phyloP scores from a whole-genome alignment of 1,140 invertebrate species.

The Agrilus planipennis region DNA sequence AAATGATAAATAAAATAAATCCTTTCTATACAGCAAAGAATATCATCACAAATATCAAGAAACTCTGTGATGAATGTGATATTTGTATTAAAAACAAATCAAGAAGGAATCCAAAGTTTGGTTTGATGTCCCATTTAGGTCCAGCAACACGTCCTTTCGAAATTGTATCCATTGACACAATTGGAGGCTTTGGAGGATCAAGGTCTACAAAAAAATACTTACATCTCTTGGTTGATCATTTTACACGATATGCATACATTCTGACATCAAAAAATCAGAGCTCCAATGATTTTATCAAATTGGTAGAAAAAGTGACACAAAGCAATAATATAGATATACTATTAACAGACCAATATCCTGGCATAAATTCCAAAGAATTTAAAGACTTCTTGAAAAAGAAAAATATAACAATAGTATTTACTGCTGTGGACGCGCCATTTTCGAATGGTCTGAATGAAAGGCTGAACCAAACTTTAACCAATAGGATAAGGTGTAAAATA shows the following conservation, averaged over 20 bases:
- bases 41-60: constrained; percentile 15
- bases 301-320: constrained; percentile 22
- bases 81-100: too few species aligned
- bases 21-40: constrained; percentile 19
- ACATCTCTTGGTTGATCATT: constrained; percentile 24
- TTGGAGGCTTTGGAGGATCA: constrained; percentile 25
- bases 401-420: constrained; percentile 24
- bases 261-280: constrained; percentile 27
- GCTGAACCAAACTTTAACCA: constrained; percentile 28
- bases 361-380: constrained; percentile 29
- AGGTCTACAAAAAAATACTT: constrained; percentile 28
- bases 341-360: too few species aligned
- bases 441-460: constrained; percentile 29
- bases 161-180: constrained; percentile 32
- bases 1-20: constrained; percentile 16
- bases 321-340: constrained; percentile 20
- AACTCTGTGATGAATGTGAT: constrained; percentile 19
- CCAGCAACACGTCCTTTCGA: constrained; percentile 28
- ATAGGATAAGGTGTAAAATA: constrained; percentile 32
- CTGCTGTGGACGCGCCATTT: constrained; percentile 28
- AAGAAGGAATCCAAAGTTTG: constrained; percentile 20
- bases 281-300: constrained; percentile 30
- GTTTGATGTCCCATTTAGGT: constrained; percentile 22
- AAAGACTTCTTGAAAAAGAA: constrained; percentile 22
- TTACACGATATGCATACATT: constrained; percentile 28